A percentile compares a stretch with the other conserved stretches of the same genome.
These are phyloP conservation scores for Tachysurus vachellii DNA, from an alignment of 2,113 vertebrate genomes.

Conservation along the genomic window DNA sequence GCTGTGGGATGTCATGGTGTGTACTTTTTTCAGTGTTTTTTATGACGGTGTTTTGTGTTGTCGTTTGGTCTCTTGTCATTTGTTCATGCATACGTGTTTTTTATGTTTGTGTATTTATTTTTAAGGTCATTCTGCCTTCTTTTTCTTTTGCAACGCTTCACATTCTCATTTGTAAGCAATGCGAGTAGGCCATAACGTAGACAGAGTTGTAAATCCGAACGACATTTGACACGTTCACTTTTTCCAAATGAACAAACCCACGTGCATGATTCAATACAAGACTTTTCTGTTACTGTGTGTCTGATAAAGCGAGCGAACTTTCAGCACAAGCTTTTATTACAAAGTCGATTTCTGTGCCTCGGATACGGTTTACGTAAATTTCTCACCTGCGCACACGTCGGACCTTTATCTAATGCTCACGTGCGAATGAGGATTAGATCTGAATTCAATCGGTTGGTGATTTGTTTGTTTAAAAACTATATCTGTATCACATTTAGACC, in stretches of 20 bases:
- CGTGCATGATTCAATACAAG: background rate
- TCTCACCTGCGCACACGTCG: background rate
- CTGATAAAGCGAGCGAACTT: background rate
- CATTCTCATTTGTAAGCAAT: background rate
- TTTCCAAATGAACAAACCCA: background rate
- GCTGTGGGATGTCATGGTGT: no score
- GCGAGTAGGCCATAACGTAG: background rate
- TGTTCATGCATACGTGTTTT: background rate
- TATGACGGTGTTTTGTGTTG: background rate
- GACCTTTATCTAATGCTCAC: background rate
- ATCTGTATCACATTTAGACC: background rate
- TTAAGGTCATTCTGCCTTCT: background rate
- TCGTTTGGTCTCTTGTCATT: background rate
- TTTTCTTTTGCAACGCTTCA: background rate
- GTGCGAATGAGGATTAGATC: background rate
- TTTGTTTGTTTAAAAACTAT: background rate
- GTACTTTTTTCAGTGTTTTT: background rate
- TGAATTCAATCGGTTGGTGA: background rate
- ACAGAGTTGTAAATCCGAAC: background rate
- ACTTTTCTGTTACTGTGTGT: background rate
- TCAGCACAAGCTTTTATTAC: background rate
- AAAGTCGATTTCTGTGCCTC: no score
- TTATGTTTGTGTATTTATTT: background rate
- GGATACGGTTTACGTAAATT: background rate
- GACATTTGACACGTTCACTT: background rate